These are phyloP conservation scores for Anagrus nilaparvatae DNA, from an alignment of 1,140 invertebrate genomes.

Conservation along the genomic window DNA sequence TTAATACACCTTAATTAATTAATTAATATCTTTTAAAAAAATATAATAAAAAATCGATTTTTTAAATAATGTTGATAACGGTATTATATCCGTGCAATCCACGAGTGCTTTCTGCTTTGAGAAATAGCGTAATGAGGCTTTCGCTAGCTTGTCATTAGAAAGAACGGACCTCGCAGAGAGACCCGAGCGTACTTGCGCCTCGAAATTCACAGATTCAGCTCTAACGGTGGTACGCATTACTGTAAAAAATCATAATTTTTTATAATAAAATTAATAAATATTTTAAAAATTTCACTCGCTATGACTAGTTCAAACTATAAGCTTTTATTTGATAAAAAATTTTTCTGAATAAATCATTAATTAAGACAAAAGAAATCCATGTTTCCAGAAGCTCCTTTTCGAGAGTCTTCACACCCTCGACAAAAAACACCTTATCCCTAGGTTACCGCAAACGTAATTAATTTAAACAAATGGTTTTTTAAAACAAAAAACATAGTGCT, in stretches of 20 bases:
- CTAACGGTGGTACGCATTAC: slow-evolving; percentile 11
- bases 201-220: neutral
- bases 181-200: slow-evolving; percentile 12
- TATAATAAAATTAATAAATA: neutral
- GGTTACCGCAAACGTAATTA: neutral
- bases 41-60: no score
- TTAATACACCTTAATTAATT: no score
- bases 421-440: neutral
- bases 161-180: slow-evolving; percentile 24
- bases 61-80: neutral
- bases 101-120: neutral
- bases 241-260: neutral
- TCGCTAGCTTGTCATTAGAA: slow-evolving; percentile 7
- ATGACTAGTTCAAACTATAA: slow-evolving; percentile 3
- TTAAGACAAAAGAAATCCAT: neutral
- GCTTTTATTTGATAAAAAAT: neutral
- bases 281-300: neutral
- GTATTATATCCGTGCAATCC: neutral
- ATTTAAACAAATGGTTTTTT: neutral
- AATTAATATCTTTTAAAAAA: no score
- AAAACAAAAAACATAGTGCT: no score
- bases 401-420: slow-evolving; percentile 5
- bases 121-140: neutral
- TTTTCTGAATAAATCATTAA: neutral
- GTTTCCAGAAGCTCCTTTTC: slow-evolving; percentile 8